Base-by-base conservation (phyloP, 2,113 vertebrate species). In the Rhinichthys klamathensis region DNA sequence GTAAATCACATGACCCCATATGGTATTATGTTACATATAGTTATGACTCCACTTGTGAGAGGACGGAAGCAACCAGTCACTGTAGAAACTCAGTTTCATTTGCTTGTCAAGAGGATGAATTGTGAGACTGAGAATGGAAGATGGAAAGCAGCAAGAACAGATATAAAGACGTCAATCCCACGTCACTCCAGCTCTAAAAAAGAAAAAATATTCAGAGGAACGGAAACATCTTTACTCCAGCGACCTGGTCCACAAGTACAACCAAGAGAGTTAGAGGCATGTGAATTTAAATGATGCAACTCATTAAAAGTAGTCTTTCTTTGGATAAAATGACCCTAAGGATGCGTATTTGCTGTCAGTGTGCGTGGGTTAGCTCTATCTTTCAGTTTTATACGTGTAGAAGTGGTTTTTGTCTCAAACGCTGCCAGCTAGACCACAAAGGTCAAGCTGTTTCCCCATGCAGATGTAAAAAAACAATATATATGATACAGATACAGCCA, bases 261-360 rank as follows among this genome's bases (percentile, higher is more conserved):
- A 16, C 72, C 11, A n/a, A 23, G 41, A 46, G 49, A 80, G 38
- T 80, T 80, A 27, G 60, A 80, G 78, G 78, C n/a, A 67, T 46
- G 58, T 61, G 13, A 15, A 63, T 80, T 63, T 5, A 80, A 81
- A 60, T 60, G 32, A 41, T 78, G 54, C 56, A 79, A 7, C 16
- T 67, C 80, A 81, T 69, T 81, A 51, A 69, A 67, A 65, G 15
- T 80, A 27, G n/a, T 35, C 41, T 63, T 60, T 80, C 77, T 80
- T 58, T 58, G 18, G 11, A 58, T 49, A 27, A 23, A 18, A 51
- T 49, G 61, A 69, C 61, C 80, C 63, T 13, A n/a, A 65, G 63
- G 80, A 69, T 81, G 80, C 10, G 32, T 49, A n/a, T 58, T 51
- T 65, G 21, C 60, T 51, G 60, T 61, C 49, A 58, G 35, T 56